phyloP scores from a whole-genome alignment of 2,113 vertebrate genomes.

The Tachysurus fulvidraco region DNA sequence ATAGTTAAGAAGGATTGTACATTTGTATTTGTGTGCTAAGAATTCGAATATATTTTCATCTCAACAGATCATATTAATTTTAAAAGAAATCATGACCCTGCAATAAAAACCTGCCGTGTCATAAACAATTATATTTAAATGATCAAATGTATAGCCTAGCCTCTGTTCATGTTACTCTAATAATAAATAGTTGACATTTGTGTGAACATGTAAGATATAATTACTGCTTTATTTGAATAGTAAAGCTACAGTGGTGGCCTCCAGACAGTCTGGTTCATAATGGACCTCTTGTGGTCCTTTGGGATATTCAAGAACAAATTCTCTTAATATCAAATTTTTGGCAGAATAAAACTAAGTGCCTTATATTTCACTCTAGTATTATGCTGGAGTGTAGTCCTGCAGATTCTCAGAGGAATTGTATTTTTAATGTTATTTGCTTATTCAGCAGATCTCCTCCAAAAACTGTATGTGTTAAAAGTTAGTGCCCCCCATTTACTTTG shows the following conservation, averaged over 20 bases:
- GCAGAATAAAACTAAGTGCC: slow-evolving; percentile 29
- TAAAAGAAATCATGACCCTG: slow-evolving; percentile 1
- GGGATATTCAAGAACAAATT: slow-evolving; percentile 40
- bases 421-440: slow-evolving; percentile 44
- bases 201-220: slow-evolving; percentile 25
- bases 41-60: slow-evolving; percentile 40
- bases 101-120: background rate
- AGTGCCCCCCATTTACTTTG: slow-evolving; percentile 34
- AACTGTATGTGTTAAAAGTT: slow-evolving; percentile 46
- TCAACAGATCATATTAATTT: slow-evolving; percentile 17
- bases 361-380: slow-evolving; percentile 53
- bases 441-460: slow-evolving; percentile 35
- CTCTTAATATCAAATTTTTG: slow-evolving; percentile 42
- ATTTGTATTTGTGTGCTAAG: slow-evolving; percentile 46
- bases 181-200: slow-evolving; percentile 12
- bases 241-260: slow-evolving; percentile 24
- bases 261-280: background rate
- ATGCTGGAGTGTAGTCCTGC: slow-evolving; percentile 36
- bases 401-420: slow-evolving; percentile 51
- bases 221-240: slow-evolving; percentile 33
- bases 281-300: slow-evolving; percentile 22
- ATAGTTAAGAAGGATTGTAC: slow-evolving; percentile 28
- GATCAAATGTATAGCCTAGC: background rate
- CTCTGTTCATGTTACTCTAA: background rate
- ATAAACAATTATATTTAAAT: slow-evolving; percentile 19